Evolutionary conservation across 2,888 invertebrate species (phyloP), one percentile per base, ranked within the genome.

Genomic region (Noctua comes): DNA sequence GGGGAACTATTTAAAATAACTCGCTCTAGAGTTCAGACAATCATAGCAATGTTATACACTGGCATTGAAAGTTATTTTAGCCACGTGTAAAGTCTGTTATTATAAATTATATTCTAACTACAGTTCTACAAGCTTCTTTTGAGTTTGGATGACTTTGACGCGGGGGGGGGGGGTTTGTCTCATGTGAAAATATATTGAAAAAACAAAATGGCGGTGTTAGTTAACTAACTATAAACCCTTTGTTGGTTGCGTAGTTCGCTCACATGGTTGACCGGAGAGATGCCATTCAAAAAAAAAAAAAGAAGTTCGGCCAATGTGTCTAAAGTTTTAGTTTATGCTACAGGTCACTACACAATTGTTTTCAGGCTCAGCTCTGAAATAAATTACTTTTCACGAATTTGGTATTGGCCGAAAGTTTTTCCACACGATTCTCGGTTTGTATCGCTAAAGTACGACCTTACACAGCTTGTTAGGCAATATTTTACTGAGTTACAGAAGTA

Each of bases 391-490:
- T 31, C 65, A 40, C 65, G 21, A n/a, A 59, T 51, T 46, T 76
- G 46, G 36, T 11, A 40, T 36, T 36, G n/a, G 24, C 51, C 11
- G 36, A 68, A 74, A 79, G 43, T 36, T 68, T 48, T 68, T 68
- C 51, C 43, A 46, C 51, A 76, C 76, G n/a, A 68, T 54, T 36
- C 16, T 36, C 57, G 65, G 24, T 83, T 57, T 46, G 36, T 83
- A n/a, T 77, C 27, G 11, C 51, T 59, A 70, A 80, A 66, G 66
- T 66, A 66, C 11, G 27, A 36, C 27, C 65, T 24, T 51, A 46
- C 82, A 65, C 43, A 46, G 77, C 16, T 27, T 51, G 51, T n/a
- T 65, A 51, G 43, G 65, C 13, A 77, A 75, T 75, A 72, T 68
- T 51, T 64, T 68, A 68, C 11, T 5, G 31, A 69, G n/a, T 57